These are phyloP conservation scores for Fistularia tabacaria DNA, from an alignment of 2,797 vertebrate species.

Conservation along the genomic window DNA sequence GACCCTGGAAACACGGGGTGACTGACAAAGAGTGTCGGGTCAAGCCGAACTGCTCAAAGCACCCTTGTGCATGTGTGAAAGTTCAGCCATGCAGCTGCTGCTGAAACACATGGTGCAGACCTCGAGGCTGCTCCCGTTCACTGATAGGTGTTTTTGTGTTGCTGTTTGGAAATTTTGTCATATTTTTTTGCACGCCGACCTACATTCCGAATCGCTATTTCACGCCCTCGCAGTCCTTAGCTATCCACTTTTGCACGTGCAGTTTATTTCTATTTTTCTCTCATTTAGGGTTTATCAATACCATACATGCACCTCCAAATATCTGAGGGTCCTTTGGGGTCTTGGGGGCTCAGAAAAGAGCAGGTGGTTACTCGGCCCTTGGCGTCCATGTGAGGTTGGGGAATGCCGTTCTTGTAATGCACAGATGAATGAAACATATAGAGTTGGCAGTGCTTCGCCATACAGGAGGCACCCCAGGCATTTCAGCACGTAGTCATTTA, in stretches of 20 bases:
- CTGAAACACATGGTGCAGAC: constrained; percentile 31
- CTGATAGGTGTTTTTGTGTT: no score
- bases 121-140: neutral
- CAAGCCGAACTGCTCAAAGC: constrained; percentile 44
- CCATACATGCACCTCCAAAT: neutral
- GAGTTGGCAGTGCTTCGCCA: constrained; percentile 1
- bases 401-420: constrained; percentile 8
- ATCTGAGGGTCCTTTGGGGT: neutral
- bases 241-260: no score
- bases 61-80: constrained; percentile 38
- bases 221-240: no score
- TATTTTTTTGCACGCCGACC: no score
- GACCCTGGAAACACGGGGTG: constrained; percentile 33
- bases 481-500: no score
- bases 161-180: no score
- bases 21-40: constrained; percentile 32
- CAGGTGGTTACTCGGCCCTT: neutral
- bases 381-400: constrained; percentile 2
- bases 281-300: no score
- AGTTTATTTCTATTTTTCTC: neutral
- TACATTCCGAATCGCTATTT: no score
- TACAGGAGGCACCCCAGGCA: neutral
- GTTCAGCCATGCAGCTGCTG: constrained; percentile 55
- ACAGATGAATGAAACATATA: constrained; percentile 13
- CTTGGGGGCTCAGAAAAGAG: neutral